Conservation (phyloP, 30 jellyfish, hydroid and myxozoan genomes). For the Clytia hemisphaerica region DNA sequence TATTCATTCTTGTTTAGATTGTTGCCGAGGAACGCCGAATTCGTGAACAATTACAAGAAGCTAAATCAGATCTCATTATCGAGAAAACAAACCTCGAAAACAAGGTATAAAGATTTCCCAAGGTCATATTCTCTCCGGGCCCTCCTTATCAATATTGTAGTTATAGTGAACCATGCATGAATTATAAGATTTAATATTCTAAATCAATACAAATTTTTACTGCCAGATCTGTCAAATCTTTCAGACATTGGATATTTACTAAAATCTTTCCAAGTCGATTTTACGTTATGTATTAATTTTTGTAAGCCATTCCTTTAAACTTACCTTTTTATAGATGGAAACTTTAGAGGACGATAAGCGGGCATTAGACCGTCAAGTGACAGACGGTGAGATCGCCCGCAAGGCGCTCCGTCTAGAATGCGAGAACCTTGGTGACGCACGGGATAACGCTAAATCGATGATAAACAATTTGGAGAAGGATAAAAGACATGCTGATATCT, state of each 20-base stretch:
- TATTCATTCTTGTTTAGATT: neutral
- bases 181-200: too few species aligned
- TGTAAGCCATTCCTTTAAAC: neutral
- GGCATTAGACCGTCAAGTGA: conserved; percentile 14
- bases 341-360: neutral
- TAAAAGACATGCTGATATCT: neutral
- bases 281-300: neutral
- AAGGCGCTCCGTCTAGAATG: neutral
- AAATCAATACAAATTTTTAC: too few species aligned
- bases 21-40: conserved; percentile 19
- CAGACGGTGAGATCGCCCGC: neutral
- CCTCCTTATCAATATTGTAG: too few species aligned
- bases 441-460: conserved; percentile 11
- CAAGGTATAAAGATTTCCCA: too few species aligned
- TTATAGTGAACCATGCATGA: too few species aligned
- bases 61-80: neutral
- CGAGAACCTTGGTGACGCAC: conserved; percentile 8
- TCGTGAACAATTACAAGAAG: conserved; percentile 22
- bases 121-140: too few species aligned
- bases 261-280: too few species aligned
- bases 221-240: too few species aligned
- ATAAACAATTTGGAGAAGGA: conserved; percentile 8
- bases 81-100: neutral
- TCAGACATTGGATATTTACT: too few species aligned
- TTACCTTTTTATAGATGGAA: neutral